Base-by-base conservation (phyloP, 2,888 invertebrate species). In the Conchocele bisecta region DNA sequence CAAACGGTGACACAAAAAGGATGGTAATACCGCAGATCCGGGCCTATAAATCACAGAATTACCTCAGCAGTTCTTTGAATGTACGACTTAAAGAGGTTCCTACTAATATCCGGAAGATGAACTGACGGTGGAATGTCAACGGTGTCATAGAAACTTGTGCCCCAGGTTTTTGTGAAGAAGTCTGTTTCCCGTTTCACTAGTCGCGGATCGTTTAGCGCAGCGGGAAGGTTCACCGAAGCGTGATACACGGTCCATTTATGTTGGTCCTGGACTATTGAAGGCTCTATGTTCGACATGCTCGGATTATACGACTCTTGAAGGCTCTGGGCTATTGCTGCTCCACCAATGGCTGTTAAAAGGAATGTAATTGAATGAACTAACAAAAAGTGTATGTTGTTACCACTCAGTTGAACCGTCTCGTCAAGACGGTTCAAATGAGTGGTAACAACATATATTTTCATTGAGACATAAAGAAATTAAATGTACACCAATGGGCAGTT, bases 81-180 rank as follows among this genome's bases (percentile, higher is more conserved):
- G 91, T 98, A 99, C 31, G 93, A 93, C 83, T 97, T 96, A 92
- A 99, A 98, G 91, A 97, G 96, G 46, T 94, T 93, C 89, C 94
- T 93, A 17, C 94, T 94, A 68, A 98, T 95, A 85, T 96, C 95
- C 41, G 96, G 96, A 82, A 98, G 92, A 90, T 95, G 94, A 0
- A 95, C 94, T 84, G 96, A 96, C 80, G 95, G 94, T 39, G 94
- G 93, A 83, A 98, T 94, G 48, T 94, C 94, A 28, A 93, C 93
- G 75, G 98, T 98, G 22, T 97, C 94, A 76, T 81, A 81, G 92
- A 99, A 99, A 68, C 94, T 93, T 86, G 98, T 98, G 46, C 99
- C 99, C 99, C 99, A 99, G 73, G 97, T 97, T 91, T 97, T 97
- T 0, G 98, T 98, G 88, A 99, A 98, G 89, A 99, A 97, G 91